phyloP scores from a whole-genome alignment of 2,888 invertebrate genomes.

The Brachypalpus laphriformis region DNA sequence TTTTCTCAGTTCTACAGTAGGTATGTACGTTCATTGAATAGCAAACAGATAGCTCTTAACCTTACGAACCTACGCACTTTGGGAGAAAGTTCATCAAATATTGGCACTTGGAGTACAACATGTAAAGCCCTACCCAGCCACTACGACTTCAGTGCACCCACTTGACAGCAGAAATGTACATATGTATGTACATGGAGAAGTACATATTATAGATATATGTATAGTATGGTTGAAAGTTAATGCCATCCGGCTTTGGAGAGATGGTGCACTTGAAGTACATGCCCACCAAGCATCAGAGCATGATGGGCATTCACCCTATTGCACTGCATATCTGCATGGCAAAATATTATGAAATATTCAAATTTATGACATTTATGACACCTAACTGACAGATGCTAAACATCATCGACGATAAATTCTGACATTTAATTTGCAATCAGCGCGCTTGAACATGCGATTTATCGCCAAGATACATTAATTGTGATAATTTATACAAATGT shows the following conservation, averaged over 20 bases:
- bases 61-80: conserved; percentile 21
- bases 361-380: conserved; percentile 36
- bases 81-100: conserved; percentile 55
- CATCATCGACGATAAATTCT: conserved; percentile 10
- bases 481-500: conserved; percentile 34
- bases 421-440: conserved; percentile 53
- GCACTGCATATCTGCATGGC: not conserved
- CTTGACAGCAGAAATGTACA: not conserved
- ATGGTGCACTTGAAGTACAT: not conserved
- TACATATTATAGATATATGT: no score
- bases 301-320: not conserved
- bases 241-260: not conserved
- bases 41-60: conserved; percentile 33
- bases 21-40: conserved; percentile 8
- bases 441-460: conserved; percentile 27
- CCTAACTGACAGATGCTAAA: conserved; percentile 38
- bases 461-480: conserved; percentile 22
- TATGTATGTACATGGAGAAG: not conserved
- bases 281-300: not conserved
- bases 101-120: conserved; percentile 18
- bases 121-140: not conserved
- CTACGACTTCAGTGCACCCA: not conserved
- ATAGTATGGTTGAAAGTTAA: not conserved
- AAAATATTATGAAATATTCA: not conserved
- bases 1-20: not conserved